A percentile compares a stretch with the other conserved stretches of the same genome.
Conservation (phyloP, 1,140 invertebrate genomes). For the Bombus waltoni region DNA sequence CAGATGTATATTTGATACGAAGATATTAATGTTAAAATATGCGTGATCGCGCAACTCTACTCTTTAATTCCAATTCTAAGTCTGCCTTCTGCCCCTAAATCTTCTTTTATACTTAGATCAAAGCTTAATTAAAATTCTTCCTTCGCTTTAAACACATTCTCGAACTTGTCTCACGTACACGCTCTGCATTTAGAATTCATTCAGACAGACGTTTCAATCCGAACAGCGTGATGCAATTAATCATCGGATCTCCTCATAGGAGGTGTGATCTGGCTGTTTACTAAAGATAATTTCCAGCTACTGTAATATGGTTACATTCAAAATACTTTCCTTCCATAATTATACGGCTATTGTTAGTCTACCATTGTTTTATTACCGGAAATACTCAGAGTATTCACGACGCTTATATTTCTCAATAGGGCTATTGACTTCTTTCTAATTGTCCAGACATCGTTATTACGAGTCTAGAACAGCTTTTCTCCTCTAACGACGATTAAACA, state of each 20-base stretch:
- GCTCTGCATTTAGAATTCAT: not conserved
- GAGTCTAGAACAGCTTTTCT: not conserved
- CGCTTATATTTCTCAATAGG: not conserved
- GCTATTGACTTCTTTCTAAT: constrained; percentile 1
- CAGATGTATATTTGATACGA: not conserved
- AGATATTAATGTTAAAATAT: not conserved
- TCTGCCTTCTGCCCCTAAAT: not conserved
- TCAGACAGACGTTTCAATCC: not conserved
- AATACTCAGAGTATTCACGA: not conserved
- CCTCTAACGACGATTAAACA: not conserved
- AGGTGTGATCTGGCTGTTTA: not conserved
- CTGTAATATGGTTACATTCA: not conserved
- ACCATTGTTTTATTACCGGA: not conserved
- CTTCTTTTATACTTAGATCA: not conserved
- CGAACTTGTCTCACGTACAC: not conserved
- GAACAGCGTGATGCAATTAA: not conserved
- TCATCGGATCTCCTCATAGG: not conserved
- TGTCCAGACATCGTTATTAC: not conserved
- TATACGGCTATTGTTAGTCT: not conserved
- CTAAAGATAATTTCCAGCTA: not conserved
- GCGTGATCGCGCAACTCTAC: not conserved
- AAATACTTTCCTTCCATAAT: not conserved
- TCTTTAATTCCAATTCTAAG: not conserved
- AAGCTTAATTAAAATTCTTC: not conserved
- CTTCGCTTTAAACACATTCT: not conserved